Base-by-base conservation (phyloP, 2,113 vertebrate genomes). In the Theropithecus gelada region DNA sequence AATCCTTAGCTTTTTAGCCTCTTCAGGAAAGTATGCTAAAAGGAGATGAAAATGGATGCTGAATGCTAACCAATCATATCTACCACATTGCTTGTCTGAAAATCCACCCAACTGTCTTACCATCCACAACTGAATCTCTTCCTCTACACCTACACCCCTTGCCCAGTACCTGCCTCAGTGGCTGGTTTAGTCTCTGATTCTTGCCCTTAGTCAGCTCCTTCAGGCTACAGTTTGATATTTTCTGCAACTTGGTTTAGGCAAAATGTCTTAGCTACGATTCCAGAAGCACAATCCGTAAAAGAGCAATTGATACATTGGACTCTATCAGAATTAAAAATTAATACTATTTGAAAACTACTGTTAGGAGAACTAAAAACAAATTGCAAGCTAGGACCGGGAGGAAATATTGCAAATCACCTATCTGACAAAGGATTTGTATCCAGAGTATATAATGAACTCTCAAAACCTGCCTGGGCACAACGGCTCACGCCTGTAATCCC, bases 271-370 rank as follows among this genome's bases (percentile, higher is more conserved):
- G 48, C 40, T 89, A 64, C 78, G 32, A 84, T 94, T 95, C 70
- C 43, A 75, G 94, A 96, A 90, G 64, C 55, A 87, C n/a, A 82
- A 14, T 59, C 38, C 55, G 59, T 78, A 83, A 73, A 70, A 93
- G 20, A 88, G 70, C n/a, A 82, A 82, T 78, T 61, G 48, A 88
- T 72, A 38, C 59, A 35, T 73, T 35, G 35, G 8, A 61, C 45
- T 55, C 96, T 40, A 76, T 79, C 23, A 91, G 43, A 96, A 80
- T 95, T 73, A 75, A 97, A 96, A 81, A 70, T 27, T 45, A 95
- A 93, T 75, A 14, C 55, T 87, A 66, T 68, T 90, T 81, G 73
- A 97, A 92, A 97, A 30, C 8, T 32, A 64, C 40, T 88, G 14
- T 94, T 96, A 88, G 76, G 59, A 70, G 76, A 96, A 95, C 9